Base-by-base conservation (phyloP, 1,140 invertebrate species). In the Hypothenemus hampei region DNA sequence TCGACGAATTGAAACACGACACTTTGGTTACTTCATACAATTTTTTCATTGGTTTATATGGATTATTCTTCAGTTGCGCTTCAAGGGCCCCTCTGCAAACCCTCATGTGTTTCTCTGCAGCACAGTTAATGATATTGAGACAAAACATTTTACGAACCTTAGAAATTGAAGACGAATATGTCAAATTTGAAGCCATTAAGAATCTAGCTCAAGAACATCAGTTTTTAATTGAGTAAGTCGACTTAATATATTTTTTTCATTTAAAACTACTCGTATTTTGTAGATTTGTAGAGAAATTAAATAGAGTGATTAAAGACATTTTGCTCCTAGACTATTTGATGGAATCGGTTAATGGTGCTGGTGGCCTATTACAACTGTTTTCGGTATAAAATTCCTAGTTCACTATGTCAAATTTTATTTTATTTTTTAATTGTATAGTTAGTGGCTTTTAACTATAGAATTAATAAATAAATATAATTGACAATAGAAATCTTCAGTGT, bases 141-240 rank as follows among this genome's bases (percentile, higher is more conserved):
- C 35, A 22, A 31, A 10, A 29, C 11, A n/a, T 46, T 29, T 10
- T n/a, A n/a, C 16, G 36, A 39, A 16, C 4, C 16, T 3, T 6
- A 13, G 8, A 16, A 7, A 31, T 31, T 10, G 23, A 16, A 8
- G 13, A 46, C 5, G 23, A 33, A 46, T 4, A 33, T 11, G n/a
- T 29, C 23, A 16, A 37, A 13, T 21, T 10, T 10, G 18, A 39
- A 4, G 36, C n/a, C 26, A 11, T 29, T 29, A n/a, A n/a, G n/a
- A n/a, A n/a, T 31, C 26, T 37, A 18, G 16, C 16, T 20, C 21
- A 21, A 49, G 31, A 49, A 22, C 46, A 49, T 49, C 46, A 49
- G 11, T 21, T 37, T 49, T 22, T 49, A 22, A 49, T 49, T 11
- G 20, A 49, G 46, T 49, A 39, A 49, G 46, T 43, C 1, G 11